Conservation (phyloP, 2,113 vertebrate species). For the Triplophysa rosa region DNA sequence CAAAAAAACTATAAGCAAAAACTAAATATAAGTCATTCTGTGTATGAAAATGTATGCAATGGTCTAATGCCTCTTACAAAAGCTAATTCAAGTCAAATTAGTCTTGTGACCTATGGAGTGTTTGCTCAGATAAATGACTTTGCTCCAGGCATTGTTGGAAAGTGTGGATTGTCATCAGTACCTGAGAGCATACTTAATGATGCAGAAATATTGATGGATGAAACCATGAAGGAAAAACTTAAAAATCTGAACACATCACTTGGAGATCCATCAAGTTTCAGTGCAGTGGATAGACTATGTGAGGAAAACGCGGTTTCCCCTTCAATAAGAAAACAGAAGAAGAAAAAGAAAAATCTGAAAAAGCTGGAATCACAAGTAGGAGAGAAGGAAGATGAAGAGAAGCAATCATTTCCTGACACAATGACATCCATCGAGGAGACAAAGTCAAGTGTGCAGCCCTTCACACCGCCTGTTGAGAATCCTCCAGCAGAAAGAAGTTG, state of each 20-base stretch:
- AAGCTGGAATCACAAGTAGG: neutral
- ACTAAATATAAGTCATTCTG: neutral
- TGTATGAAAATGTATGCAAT: conserved; percentile 52
- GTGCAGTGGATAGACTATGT: conserved; percentile 6
- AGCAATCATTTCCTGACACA: neutral
- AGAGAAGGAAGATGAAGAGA: neutral
- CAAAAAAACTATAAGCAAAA: neutral
- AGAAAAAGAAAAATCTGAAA: conserved; percentile 37
- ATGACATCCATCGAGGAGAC: conserved; percentile 16
- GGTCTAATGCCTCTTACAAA: conserved; percentile 40
- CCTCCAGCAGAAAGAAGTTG: neutral
- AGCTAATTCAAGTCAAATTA: neutral
- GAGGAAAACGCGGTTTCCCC: neutral
- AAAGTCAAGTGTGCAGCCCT: conserved; percentile 15
- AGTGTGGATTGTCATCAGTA: conserved; percentile 51
- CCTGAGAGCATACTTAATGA: conserved; percentile 54
- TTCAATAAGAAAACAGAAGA: conserved; percentile 52
- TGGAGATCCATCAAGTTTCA: neutral
- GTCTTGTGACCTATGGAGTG: neutral
- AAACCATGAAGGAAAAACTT: conserved; percentile 58
- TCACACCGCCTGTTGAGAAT: neutral
- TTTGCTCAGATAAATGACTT: conserved; percentile 36
- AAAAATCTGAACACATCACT: conserved; percentile 42
- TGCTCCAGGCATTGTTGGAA: conserved; percentile 15
- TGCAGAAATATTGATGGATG: conserved; percentile 50